These are phyloP conservation scores for Junonia oenone DNA, from an alignment of 2,888 invertebrate genomes.

Conservation along the genomic window DNA sequence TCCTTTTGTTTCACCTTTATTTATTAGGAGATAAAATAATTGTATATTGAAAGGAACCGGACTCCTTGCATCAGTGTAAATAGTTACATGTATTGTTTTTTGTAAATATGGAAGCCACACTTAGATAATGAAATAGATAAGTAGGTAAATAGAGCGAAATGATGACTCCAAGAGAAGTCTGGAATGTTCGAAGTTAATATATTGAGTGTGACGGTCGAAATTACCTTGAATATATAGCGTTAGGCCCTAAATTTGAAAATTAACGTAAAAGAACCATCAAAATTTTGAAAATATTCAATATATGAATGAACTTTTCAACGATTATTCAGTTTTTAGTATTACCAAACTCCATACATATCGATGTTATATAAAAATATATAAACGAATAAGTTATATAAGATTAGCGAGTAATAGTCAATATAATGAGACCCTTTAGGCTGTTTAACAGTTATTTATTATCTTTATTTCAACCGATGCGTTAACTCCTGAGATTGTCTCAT, in stretches of 20 bases:
- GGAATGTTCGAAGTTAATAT: slow-evolving; percentile 61
- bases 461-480: slow-evolving; percentile 21
- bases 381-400: slow-evolving; percentile 49
- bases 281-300: slow-evolving; percentile 32
- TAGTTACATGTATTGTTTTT: slow-evolving; percentile 47
- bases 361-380: slow-evolving; percentile 66
- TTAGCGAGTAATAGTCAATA: slow-evolving; percentile 71
- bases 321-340: slow-evolving; percentile 64
- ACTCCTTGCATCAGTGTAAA: slow-evolving; percentile 79
- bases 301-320: slow-evolving; percentile 33
- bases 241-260: slow-evolving; percentile 44
- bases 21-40: slow-evolving; percentile 39
- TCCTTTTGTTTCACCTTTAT: slow-evolving; percentile 42
- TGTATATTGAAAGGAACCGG: slow-evolving; percentile 75
- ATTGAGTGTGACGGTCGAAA: slow-evolving; percentile 50
- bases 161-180: slow-evolving; percentile 41
- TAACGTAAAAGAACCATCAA: slow-evolving; percentile 27
- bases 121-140: slow-evolving; percentile 45
- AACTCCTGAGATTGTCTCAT: slow-evolving; percentile 26
- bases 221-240: slow-evolving; percentile 49
- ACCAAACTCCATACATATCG: slow-evolving; percentile 77
- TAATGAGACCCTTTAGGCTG: slow-evolving; percentile 62
- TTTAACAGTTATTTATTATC: slow-evolving; percentile 56
- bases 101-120: slow-evolving; percentile 58
- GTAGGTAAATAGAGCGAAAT: slow-evolving; percentile 50